Conservation (phyloP, 1,140 invertebrate species). For the Bombus terrestris region DNA sequence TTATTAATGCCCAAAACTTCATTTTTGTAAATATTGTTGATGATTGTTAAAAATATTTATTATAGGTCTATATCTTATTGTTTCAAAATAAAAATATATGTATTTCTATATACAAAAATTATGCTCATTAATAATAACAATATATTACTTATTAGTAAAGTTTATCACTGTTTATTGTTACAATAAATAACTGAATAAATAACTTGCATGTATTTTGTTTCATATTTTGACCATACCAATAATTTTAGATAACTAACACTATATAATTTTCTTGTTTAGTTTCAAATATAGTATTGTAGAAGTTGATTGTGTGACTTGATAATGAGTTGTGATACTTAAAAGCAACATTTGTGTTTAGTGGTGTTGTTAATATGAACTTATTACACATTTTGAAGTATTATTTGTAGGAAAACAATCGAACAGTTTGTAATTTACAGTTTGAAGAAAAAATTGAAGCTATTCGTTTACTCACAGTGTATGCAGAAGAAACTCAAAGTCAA, state of each 20-base stretch:
- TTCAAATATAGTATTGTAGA: neutral
- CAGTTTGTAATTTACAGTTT: slow-evolving; percentile 52
- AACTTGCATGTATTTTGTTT: slow-evolving; percentile 31
- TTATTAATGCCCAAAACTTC: neutral
- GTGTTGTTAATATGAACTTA: neutral
- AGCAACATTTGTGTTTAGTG: slow-evolving; percentile 4
- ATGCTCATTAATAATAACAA: neutral
- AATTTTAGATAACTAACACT: neutral
- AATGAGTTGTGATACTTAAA: neutral
- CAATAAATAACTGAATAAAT: slow-evolving; percentile 24
- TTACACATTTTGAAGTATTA: slow-evolving; percentile 6
- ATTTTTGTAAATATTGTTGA: slow-evolving; percentile 20
- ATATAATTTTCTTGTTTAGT: neutral
- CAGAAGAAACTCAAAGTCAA: slow-evolving; percentile 76
- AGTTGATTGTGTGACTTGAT: neutral
- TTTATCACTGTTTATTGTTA: neutral
- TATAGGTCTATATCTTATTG: slow-evolving; percentile 7
- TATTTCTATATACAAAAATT: slow-evolving; percentile 2
- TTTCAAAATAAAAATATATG: neutral
- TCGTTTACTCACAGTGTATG: slow-evolving; percentile 67
- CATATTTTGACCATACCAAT: neutral
- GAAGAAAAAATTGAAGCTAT: slow-evolving; percentile 71
- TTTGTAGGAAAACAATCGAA: slow-evolving; percentile 14
- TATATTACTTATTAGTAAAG: neutral
- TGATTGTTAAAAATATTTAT: slow-evolving; percentile 4